Percentiles rank a stretch among this genome's conserved stretches.
These are phyloP conservation scores for Heliconius hewitsoni DNA, from an alignment of 1,140 invertebrate genomes.

Conservation along the genomic window DNA sequence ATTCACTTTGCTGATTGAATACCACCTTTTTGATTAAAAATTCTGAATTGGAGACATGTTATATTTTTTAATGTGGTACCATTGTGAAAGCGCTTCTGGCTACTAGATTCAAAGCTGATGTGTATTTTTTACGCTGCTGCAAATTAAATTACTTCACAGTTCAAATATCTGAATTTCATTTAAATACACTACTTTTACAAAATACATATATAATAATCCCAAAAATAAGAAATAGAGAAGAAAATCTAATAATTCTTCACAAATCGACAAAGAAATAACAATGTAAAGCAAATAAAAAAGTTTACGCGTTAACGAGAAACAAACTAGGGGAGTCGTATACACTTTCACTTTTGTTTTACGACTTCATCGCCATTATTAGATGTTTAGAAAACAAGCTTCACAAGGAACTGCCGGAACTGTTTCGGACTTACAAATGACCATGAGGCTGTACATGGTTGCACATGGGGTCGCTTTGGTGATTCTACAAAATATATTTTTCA, in stretches of 20 bases:
- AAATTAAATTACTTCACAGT: too few species aligned
- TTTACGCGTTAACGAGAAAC: not conserved
- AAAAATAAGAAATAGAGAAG: not conserved
- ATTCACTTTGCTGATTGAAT: too few species aligned
- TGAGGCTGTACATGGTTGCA: not conserved
- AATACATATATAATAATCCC: too few species aligned
- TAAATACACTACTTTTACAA: too few species aligned
- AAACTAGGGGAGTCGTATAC: not conserved
- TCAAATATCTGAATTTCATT: too few species aligned
- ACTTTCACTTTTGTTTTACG: not conserved
- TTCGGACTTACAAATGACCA: not conserved
- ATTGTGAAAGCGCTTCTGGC: too few species aligned
- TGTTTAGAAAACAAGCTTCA: not conserved
- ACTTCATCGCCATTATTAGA: not conserved
- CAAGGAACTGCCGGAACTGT: not conserved
- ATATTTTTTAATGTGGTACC: too few species aligned
- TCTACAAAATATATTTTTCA: not conserved
- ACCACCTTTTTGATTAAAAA: too few species aligned
- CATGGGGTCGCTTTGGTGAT: not conserved
- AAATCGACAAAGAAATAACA: constrained; percentile 1
- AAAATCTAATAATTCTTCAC: not conserved
- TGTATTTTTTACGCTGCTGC: too few species aligned
- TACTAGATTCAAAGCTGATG: too few species aligned
- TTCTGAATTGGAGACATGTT: too few species aligned
- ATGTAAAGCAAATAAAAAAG: not conserved